A percentile compares a stretch with the other conserved stretches of the same genome.
phyloP scores from a whole-genome alignment of 2,888 invertebrate genomes.

The Trachelus iudaicus region DNA sequence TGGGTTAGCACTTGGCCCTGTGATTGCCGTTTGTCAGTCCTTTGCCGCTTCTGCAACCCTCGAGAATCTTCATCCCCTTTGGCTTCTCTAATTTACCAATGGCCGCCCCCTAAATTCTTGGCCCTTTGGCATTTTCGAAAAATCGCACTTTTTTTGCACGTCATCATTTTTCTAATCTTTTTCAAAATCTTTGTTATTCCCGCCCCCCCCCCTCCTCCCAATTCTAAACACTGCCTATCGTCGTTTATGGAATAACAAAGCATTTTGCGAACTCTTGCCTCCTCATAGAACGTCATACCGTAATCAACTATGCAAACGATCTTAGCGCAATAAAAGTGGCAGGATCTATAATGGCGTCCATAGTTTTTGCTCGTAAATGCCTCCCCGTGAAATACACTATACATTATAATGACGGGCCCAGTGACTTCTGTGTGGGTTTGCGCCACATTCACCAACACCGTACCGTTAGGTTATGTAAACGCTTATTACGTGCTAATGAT shows the following conservation, averaged over 20 bases:
- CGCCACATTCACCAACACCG: conserved; percentile 10
- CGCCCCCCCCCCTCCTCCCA: too few relatives aligned
- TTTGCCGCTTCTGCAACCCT: conserved; percentile 42
- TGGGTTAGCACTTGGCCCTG: conserved; percentile 55
- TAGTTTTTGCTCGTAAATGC: conserved; percentile 56
- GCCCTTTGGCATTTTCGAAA: not conserved
- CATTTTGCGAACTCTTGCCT: not conserved
- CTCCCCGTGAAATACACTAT: conserved; percentile 49
- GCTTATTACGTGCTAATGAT: conserved; percentile 41
- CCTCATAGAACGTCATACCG: conserved; percentile 25
- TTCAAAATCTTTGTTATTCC: not conserved
- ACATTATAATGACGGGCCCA: conserved; percentile 33
- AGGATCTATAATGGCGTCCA: conserved; percentile 41
- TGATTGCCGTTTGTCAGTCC: conserved; percentile 59
- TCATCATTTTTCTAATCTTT: not conserved
- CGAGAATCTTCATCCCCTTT: conserved; percentile 4
- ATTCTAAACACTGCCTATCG: not conserved
- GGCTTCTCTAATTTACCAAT: not conserved
- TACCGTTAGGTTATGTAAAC: conserved; percentile 22
- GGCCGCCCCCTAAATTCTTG: not conserved
- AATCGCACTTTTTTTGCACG: not conserved
- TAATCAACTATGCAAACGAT: conserved; percentile 58
- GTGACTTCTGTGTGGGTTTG: not conserved
- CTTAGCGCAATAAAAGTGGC: conserved; percentile 39
- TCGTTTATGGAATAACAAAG: not conserved